Conservation (phyloP, 2,113 vertebrate species). For the Corythornis vintsioides region DNA sequence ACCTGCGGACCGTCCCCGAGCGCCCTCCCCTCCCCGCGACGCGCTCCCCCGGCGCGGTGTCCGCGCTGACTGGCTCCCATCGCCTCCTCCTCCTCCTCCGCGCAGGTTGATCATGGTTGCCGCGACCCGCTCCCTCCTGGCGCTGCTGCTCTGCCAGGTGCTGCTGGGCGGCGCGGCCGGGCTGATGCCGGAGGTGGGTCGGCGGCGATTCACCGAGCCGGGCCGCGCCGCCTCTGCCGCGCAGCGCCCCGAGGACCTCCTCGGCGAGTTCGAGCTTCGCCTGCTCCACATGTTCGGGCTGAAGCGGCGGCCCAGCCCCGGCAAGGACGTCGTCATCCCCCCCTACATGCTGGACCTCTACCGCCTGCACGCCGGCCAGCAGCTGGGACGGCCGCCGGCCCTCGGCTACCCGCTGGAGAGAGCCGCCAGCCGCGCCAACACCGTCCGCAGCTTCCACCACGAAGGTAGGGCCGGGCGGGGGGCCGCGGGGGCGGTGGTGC, state of each 20-base stretch:
- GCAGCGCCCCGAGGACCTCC: constrained; percentile 86
- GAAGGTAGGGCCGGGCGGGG: constrained; percentile 82
- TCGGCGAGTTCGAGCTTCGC: constrained; percentile 92
- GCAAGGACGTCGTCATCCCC: constrained; percentile 91
- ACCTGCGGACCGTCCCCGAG: neutral
- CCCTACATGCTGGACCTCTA: constrained; percentile 97
- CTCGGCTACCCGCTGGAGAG: constrained; percentile 87
- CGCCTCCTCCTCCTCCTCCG: constrained; percentile 42
- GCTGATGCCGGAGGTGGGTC: constrained; percentile 92
- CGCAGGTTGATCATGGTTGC: constrained; percentile 97
- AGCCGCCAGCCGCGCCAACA: constrained; percentile 93
- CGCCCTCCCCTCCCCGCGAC: neutral
- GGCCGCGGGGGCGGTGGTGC: neutral
- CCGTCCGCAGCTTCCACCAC: constrained; percentile 97
- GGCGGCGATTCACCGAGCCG: constrained; percentile 86
- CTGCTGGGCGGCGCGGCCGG: constrained; percentile 91
- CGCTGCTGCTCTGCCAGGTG: constrained; percentile 96
- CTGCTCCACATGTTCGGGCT: constrained; percentile 96
- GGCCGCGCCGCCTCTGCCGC: constrained; percentile 78
- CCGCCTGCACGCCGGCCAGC: constrained; percentile 89
- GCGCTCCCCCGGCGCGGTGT: neutral
- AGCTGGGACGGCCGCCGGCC: constrained; percentile 72
- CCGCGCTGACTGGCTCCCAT: neutral
- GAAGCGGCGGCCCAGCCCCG: constrained; percentile 90
- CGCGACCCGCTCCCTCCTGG: constrained; percentile 92